Conservation (phyloP, 2,113 vertebrate species). For the human region DNA sequence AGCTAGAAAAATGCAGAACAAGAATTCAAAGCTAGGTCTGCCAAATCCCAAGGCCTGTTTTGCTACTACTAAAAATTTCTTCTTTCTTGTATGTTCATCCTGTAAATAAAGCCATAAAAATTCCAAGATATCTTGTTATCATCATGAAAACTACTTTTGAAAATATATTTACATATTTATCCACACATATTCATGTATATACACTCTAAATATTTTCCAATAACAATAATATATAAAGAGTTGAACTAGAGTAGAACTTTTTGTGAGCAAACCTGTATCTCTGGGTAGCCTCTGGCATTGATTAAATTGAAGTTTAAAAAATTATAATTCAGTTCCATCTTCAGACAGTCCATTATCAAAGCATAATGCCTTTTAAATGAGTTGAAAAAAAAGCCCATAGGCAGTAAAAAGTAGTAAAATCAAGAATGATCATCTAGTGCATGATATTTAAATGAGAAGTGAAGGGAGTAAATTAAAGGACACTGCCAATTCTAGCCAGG, state of each 20-base stretch:
- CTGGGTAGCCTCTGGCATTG: conserved; percentile 64
- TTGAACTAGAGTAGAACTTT: conserved; percentile 54
- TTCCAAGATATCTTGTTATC: background rate
- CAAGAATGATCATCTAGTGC: conserved; percentile 51
- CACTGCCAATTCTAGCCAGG: background rate
- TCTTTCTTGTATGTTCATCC: background rate
- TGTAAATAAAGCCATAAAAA: background rate
- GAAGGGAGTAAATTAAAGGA: conserved; percentile 69
- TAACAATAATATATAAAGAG: conserved; percentile 27
- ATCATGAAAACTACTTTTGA: background rate
- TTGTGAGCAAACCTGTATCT: conserved; percentile 48
- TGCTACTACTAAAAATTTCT: background rate
- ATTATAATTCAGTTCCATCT: conserved; percentile 73
- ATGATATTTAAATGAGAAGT: conserved; percentile 65
- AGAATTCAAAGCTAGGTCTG: background rate
- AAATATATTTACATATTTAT: conserved; percentile 20
- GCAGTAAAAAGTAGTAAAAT: conserved; percentile 68
- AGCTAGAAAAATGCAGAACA: background rate
- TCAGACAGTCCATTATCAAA: conserved; percentile 77
- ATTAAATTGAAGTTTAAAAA: conserved; percentile 76
- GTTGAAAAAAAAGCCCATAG: conserved; percentile 67
- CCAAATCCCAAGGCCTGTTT: background rate
- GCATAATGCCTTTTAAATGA: conserved; percentile 78
- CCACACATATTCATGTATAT: background rate
- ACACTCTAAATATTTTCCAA: background rate